phyloP scores from a whole-genome alignment of 2,797 vertebrate species.

The Epinephelus awoara region DNA sequence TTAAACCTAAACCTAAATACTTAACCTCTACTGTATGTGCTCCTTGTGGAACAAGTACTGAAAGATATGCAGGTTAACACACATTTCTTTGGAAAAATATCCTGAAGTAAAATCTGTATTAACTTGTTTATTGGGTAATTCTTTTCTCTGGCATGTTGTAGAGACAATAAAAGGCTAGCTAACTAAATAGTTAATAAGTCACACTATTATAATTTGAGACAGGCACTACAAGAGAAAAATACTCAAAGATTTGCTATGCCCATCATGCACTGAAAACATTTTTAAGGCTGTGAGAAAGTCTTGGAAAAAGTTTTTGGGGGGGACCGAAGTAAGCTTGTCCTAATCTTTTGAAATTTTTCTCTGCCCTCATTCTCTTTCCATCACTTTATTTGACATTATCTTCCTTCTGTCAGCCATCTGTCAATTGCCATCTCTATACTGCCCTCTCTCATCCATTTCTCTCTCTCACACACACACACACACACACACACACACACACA shows the following conservation, averaged over 20 bases:
- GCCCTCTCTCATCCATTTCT: conserved; percentile 29
- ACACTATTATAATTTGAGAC: not conserved
- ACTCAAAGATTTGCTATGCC: not conserved
- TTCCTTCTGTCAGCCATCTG: conserved; percentile 54
- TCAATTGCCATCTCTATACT: conserved; percentile 28
- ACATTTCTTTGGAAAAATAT: too few relatives aligned
- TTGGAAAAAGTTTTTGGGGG: not conserved
- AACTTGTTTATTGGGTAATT: too few relatives aligned
- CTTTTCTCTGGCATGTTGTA: too few relatives aligned
- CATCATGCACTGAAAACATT: not conserved
- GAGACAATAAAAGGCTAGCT: too few relatives aligned
- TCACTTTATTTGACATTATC: conserved; percentile 47
- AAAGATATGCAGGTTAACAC: too few relatives aligned
- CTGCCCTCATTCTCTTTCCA: conserved; percentile 31
- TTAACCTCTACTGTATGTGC: not conserved
- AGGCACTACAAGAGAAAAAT: conserved; percentile 12
- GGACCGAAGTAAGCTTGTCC: conserved; percentile 10
- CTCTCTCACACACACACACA: not conserved
- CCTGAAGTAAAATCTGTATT: not conserved
- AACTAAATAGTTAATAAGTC: too few relatives aligned
- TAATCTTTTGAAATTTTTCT: conserved; percentile 12
- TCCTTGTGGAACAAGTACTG: too few relatives aligned
- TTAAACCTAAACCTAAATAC: not conserved
- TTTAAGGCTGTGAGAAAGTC: conserved; percentile 5
- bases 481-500: not conserved